Base-by-base conservation (phyloP, 2,888 invertebrate species). In the Dynastes grantii region DNA sequence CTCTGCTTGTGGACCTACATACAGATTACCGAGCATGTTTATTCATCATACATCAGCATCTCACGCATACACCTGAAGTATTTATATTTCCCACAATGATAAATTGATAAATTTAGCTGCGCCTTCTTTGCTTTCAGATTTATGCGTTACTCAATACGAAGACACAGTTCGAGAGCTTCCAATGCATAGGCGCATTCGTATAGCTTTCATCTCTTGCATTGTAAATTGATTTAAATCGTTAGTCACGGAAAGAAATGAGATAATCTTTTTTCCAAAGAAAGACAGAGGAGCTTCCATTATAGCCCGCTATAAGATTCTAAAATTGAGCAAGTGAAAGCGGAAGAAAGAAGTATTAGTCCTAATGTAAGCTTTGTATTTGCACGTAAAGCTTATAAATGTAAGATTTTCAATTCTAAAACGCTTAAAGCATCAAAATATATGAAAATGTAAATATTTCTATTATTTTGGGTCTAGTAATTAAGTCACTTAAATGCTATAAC, bases 41-140 rank as follows among this genome's bases (percentile, higher is more conserved):
- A 58, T 58, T 58, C 37, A 55, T 51, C 45, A 8, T 45, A 45
- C 11, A 45, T 45, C 45, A 8, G 45, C 9, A 45, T 45, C 45
- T 11, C 45, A 45, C 45, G 45, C 11, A 45, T 11, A 45, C 45
- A 45, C 8, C 45, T 45, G 32, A 32, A 58, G 16, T 22, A 58
- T 16, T 5, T 58, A 58, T 22, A 27, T 73, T 73, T 73, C 73
- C 27, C 73, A 73, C 73, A 32, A 37, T 37, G 73, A 73, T 73
- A 61, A 58, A 73, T 32, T 37, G 73, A 73, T 73, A 61, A 58
- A 73, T 32, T 45, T 29, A 45, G 53, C n/a, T 4, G 49, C 16
- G 27, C 37, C 27, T 22, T 58, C 29, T 73, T 73, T 73, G 51
- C 22, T 73, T 58, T 61, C 3, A 58, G 58, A 67, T 67, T 45